A percentile compares a stretch with the other conserved stretches of the same genome.
phyloP scores from a whole-genome alignment of 1,140 invertebrate genomes.

The Leguminivora glycinivorella region DNA sequence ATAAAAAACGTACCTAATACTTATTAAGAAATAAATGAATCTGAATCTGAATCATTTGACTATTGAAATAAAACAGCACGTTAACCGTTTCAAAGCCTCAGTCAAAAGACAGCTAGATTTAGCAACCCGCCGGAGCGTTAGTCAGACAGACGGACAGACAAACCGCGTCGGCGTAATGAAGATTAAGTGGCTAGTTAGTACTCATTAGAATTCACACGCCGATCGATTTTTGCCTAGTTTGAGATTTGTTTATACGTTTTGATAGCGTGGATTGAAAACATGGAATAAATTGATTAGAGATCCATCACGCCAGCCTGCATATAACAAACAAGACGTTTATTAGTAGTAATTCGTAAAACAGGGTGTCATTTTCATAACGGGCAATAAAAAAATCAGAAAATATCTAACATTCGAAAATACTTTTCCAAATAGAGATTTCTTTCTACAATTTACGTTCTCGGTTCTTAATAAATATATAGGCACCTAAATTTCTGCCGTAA shows the following conservation, averaged over 20 bases:
- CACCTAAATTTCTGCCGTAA: too few relatives aligned
- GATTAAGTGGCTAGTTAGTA: conserved; percentile 15
- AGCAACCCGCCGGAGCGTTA: neutral
- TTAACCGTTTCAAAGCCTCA: conserved; percentile 13
- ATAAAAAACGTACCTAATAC: too few relatives aligned
- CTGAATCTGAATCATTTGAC: too few relatives aligned
- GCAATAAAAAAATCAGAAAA: too few relatives aligned
- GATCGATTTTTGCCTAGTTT: neutral
- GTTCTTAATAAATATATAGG: too few relatives aligned
- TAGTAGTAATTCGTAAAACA: neutral
- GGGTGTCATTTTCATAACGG: neutral
- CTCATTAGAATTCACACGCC: conserved; percentile 27
- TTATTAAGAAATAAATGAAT: too few relatives aligned
- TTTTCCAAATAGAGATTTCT: too few relatives aligned
- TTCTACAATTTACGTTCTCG: too few relatives aligned
- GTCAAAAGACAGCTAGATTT: conserved; percentile 22
- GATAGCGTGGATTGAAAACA: conserved; percentile 2
- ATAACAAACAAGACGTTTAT: too few relatives aligned
- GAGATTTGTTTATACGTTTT: neutral
- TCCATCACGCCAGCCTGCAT: too few relatives aligned
- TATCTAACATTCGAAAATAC: too few relatives aligned
- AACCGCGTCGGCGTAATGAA: conserved; percentile 25
- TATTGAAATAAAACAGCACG: neutral
- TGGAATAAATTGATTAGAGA: neutral
- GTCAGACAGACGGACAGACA: conserved; percentile 14